A percentile compares a stretch with the other conserved stretches of the same genome.
phyloP scores from a whole-genome alignment of 2,113 vertebrate species.

The Heterocephalus glaber region DNA sequence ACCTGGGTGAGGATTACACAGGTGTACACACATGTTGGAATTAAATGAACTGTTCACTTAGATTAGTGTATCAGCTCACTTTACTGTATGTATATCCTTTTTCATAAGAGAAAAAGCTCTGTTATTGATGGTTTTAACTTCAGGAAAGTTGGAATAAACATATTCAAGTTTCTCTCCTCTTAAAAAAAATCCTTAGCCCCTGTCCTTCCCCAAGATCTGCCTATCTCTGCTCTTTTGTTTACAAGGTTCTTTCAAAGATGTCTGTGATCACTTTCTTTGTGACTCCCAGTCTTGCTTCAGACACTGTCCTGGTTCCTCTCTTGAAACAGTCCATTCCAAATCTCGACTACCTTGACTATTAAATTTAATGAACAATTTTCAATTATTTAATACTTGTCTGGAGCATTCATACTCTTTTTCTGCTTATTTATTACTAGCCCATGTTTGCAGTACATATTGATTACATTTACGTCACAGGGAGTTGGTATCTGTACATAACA shows the following conservation, averaged over 20 bases:
- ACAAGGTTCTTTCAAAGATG: neutral
- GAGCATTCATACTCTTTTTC: neutral
- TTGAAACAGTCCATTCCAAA: neutral
- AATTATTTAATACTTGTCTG: slow-evolving; percentile 25
- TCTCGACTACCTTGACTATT: neutral
- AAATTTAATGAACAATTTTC: neutral
- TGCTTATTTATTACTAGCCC: neutral
- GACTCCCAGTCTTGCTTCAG: slow-evolving; percentile 5
- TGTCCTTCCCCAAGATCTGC: neutral
- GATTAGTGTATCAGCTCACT: neutral
- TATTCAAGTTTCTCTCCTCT: neutral
- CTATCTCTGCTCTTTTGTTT: neutral
- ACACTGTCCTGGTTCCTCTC: neutral
- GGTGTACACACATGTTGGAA: neutral
- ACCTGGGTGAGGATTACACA: neutral
- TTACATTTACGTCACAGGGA: neutral
- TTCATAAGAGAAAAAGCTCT: neutral
- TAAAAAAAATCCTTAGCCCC: neutral
- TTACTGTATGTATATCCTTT: neutral
- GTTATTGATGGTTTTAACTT: neutral
- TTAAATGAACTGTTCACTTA: neutral
- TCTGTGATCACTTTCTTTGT: neutral
- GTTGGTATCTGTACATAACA: neutral
- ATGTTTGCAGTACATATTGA: neutral
- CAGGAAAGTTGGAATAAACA: slow-evolving; percentile 15